Evolutionary conservation across 1,140 invertebrate species (phyloP).

Genomic region (Drosophila rhopaloa): DNA sequence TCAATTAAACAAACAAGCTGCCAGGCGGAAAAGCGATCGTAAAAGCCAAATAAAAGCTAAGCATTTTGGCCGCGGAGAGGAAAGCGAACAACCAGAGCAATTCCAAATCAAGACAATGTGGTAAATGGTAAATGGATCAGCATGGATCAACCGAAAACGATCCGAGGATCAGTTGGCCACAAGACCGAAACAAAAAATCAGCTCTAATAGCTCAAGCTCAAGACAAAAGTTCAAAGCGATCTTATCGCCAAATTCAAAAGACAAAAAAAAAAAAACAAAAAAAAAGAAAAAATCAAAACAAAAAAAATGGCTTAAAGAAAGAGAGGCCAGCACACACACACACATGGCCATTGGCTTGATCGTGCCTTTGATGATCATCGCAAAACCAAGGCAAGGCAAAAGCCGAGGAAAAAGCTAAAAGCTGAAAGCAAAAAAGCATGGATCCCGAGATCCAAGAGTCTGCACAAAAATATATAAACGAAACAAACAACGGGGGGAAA

Average conservation of each 20-base stretch:
- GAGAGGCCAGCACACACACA: constrained; percentile 19
- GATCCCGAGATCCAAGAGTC: constrained; percentile 16
- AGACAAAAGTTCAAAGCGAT: constrained; percentile 63
- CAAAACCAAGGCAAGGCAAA: constrained; percentile 15
- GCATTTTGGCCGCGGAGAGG: constrained; percentile 13
- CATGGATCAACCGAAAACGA: constrained; percentile 41
- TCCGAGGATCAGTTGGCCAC: constrained; percentile 30
- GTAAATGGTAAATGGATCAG: constrained; percentile 53
- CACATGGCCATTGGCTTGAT: constrained; percentile 58
- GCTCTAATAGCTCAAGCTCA: constrained; percentile 46
- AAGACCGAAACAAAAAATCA: constrained; percentile 26
- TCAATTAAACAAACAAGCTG: constrained; percentile 81
- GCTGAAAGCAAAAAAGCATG: constrained; percentile 13
- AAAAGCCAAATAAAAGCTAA: constrained; percentile 44
- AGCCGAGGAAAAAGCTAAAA: constrained; percentile 13
- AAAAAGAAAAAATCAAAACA: constrained; percentile 4
- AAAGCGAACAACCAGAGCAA: constrained; percentile 44
- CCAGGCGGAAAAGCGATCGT: constrained; percentile 25
- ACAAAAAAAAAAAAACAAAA: background rate
- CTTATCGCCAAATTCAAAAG: constrained; percentile 32
- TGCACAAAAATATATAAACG: constrained; percentile 14
- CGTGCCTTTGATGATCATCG: constrained; percentile 69
- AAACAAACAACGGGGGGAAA: constrained; percentile 9
- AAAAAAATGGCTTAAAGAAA: constrained; percentile 5
- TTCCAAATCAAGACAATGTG: constrained; percentile 71